Base-by-base conservation (phyloP, 2,888 invertebrate genomes). In the Synergus itoensis region DNA sequence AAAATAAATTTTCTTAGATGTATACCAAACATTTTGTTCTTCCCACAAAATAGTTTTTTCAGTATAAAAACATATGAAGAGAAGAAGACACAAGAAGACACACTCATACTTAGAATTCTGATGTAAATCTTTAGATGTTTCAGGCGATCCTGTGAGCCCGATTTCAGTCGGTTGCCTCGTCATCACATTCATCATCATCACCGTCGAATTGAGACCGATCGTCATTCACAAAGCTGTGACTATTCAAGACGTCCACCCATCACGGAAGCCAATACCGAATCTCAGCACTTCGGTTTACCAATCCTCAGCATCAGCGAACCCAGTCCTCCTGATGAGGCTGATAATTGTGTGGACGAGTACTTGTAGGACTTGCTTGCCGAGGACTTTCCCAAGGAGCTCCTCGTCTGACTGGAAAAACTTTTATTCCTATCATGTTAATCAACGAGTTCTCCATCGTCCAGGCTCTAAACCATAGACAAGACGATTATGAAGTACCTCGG, bases 301-400 rank as follows among this genome's bases (percentile, higher is more conserved):
- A 96, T 96, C 86, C 94, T 97, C 8, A 96, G 96, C 40, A 94
- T 97, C 43, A 96, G 96, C 14, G 96, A 96, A n/a, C 96, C 96
- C 0, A 96, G 96, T 21, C 96, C 96, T 48, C 96, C 96, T 16
- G 96, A 96, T 86, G 96, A 96, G 86, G 85, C 84, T 79, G 95
- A 95, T 87, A 80, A 78, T 57, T 94, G 94, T 12, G 90, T 94
- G 89, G 94, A 95, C 88, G 94, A 94, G 90, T 94, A 94, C 88
- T 94, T 94, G 94, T 95, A 94, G 92, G 87, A 89, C 75, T 89
- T 91, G 91, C 91, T 91, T 87, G 89, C 87, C 90, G 92, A 90
- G 91, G 91, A 90, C 82, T 90, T 89, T 88, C 85, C 89, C 5
- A 90, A 91, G 88, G 92, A 92, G 82, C 90, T 92, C 88, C 91